A percentile compares a stretch with the other conserved stretches of the same genome.
Conservation (phyloP, 2,888 invertebrate species). For the Ceraclea dissimilis region DNA sequence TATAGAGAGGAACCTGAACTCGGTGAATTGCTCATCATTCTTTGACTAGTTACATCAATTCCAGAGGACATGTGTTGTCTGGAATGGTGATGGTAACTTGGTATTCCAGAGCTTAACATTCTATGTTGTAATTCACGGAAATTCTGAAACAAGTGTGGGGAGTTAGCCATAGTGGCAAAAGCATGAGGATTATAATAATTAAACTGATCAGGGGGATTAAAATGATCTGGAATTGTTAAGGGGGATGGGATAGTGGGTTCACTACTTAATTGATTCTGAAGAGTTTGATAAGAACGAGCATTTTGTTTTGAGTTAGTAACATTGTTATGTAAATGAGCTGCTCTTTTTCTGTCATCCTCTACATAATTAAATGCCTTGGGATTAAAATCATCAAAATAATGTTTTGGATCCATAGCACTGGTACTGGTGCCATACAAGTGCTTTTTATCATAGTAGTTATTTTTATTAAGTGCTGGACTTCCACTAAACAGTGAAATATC, state of each 20-base stretch:
- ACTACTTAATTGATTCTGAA: not conserved
- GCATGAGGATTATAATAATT: slow-evolving; percentile 13
- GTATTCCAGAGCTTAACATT: slow-evolving; percentile 13
- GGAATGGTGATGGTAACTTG: slow-evolving; percentile 9
- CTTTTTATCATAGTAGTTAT: too few relatives aligned
- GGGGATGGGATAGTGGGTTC: slow-evolving; percentile 15
- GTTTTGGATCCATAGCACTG: slow-evolving; percentile 9
- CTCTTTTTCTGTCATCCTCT: slow-evolving; percentile 14
- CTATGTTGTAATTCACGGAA: slow-evolving; percentile 20
- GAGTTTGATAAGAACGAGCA: slow-evolving; percentile 9
- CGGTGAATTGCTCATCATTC: slow-evolving; percentile 12
- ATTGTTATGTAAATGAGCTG: not conserved
- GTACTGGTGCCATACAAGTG: not conserved
- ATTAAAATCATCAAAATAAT: slow-evolving; percentile 6
- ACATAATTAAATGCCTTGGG: not conserved
- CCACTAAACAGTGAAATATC: too few relatives aligned
- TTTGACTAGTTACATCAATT: slow-evolving; percentile 19
- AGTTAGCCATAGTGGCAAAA: slow-evolving; percentile 14
- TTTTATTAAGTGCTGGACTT: too few relatives aligned
- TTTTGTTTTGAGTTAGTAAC: slow-evolving; percentile 10
- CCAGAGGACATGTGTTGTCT: slow-evolving; percentile 5
- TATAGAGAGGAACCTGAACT: slow-evolving; percentile 14
- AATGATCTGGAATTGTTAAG: slow-evolving; percentile 13
- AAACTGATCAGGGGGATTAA: not conserved
- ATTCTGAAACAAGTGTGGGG: slow-evolving; percentile 17